Base-by-base conservation (phyloP, 2,888 invertebrate genomes). In the Tineola bisselliella region DNA sequence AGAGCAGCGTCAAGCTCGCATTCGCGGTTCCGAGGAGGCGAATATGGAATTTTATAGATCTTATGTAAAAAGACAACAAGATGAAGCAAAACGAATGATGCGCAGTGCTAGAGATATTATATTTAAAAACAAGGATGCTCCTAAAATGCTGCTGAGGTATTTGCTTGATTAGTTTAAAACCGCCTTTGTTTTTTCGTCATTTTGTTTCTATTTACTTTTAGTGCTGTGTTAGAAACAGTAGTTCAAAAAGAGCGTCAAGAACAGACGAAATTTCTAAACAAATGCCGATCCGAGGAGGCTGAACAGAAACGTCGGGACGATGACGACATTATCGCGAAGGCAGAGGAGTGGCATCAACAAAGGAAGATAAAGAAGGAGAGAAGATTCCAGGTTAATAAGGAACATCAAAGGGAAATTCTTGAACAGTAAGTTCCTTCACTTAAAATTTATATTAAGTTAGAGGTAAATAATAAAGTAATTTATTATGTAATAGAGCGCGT, bases 121-220 rank as follows among this genome's bases (percentile, higher is more conserved):
- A 44, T 88, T 88, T 67, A 81, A 84, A 67, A 81, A 81, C 63
- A 84, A 79, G 63, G 88, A 87, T 63, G 87, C 84, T 5, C 87
- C 87, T 0, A 87, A 87, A 64, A 65, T 82, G 60, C 61, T 88
- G 59, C 74, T 86, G 13, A 76, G 82, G 87, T 86, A 62, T 2
- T 10, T 52, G 13, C n/a, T 15, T 4, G 4, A 1, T 52, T 10
- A 11, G 13, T 25, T 25, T 25, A 25, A 25, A 5, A 44, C 44
- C 15, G 3, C 5, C 15, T 13, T 33, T 4, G 2, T 4, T 25
- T 25, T 25, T 25, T 25, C 25, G 2, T 25, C 6, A 44, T 62
- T 15, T 61, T 6, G 6, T n/a, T 25, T 4, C 25, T 25, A 25
- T 25, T 25, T 25, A 25, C 6, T 61, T 66, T 0, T 66, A 88